Percentiles rank a stretch among this genome's conserved stretches.
These are phyloP conservation scores for Lucilia cuprina DNA, from an alignment of 1,140 invertebrate species.

Conservation along the genomic window DNA sequence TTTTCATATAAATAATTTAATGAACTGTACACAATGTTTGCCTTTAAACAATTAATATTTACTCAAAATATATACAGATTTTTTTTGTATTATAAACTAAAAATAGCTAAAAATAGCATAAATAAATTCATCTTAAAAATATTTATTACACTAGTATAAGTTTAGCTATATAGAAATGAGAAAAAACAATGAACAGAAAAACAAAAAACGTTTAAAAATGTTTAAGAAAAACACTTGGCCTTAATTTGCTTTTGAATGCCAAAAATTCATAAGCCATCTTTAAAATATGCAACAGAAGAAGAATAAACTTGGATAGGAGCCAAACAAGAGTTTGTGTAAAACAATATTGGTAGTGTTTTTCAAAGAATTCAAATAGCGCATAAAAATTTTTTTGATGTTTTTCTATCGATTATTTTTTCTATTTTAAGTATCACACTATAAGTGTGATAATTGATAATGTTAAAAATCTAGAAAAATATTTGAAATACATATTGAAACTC, in stretches of 20 bases:
- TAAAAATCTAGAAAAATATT: not conserved
- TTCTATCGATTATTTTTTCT: too few species aligned
- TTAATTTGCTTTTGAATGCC: not conserved
- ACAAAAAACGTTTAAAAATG: not conserved
- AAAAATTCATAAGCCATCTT: not conserved
- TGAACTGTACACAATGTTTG: not conserved
- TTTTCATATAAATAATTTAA: not conserved
- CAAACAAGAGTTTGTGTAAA: not conserved
- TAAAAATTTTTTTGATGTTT: too few species aligned
- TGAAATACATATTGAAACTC: not conserved
- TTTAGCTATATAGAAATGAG: too few species aligned
- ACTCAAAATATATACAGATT: too few species aligned
- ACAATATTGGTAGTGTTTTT: not conserved
- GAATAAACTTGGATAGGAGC: not conserved
- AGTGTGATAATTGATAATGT: not conserved
- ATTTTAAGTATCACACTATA: not conserved
- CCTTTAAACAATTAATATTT: too few species aligned
- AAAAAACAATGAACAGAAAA: not conserved
- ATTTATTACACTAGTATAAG: too few species aligned
- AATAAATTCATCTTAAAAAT: too few species aligned
- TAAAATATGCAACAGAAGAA: not conserved
- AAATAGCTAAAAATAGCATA: too few species aligned
- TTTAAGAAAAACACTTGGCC: not conserved
- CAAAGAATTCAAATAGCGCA: too few species aligned
- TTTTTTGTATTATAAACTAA: too few species aligned